These are phyloP conservation scores for Odontothrips loti DNA, from an alignment of 2,888 invertebrate species.

Conservation along the genomic window DNA sequence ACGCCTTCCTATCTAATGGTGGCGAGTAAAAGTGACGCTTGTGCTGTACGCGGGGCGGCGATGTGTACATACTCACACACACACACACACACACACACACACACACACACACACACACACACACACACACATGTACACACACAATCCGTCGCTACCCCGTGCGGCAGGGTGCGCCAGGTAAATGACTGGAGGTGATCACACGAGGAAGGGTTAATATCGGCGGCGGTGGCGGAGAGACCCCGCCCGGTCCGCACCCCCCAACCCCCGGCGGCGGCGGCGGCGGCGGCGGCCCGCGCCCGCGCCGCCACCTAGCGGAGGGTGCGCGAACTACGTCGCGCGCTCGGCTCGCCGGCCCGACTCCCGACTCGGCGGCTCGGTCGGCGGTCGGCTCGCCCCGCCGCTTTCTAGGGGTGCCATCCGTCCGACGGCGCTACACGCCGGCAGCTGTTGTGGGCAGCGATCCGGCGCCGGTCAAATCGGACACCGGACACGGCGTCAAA, in stretches of 20 bases:
- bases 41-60: not conserved
- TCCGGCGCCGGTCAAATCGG: too few relatives aligned
- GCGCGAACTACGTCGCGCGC: not conserved
- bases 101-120: not conserved
- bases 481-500: too few relatives aligned
- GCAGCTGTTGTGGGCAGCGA: too few relatives aligned
- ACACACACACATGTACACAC: not conserved
- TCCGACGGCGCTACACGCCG: not conserved
- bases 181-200: not conserved
- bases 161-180: not conserved
- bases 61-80: not conserved
- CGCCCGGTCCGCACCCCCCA: not conserved
- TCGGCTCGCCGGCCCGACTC: too few relatives aligned
- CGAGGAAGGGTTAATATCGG: too few relatives aligned
- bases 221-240: not conserved
- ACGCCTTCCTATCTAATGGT: too few relatives aligned
- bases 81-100: not conserved
- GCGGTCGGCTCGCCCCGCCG: not conserved
- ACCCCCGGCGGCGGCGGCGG: not conserved
- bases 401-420: not conserved
- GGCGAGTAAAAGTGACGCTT: not conserved
- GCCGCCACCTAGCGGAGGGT: constrained; percentile 4
- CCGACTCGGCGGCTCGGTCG: constrained; percentile 20
- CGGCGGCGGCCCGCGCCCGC: not conserved
- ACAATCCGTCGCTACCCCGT: not conserved